Conservation (phyloP, 2,113 vertebrate genomes). For the Trinectes maculatus region DNA sequence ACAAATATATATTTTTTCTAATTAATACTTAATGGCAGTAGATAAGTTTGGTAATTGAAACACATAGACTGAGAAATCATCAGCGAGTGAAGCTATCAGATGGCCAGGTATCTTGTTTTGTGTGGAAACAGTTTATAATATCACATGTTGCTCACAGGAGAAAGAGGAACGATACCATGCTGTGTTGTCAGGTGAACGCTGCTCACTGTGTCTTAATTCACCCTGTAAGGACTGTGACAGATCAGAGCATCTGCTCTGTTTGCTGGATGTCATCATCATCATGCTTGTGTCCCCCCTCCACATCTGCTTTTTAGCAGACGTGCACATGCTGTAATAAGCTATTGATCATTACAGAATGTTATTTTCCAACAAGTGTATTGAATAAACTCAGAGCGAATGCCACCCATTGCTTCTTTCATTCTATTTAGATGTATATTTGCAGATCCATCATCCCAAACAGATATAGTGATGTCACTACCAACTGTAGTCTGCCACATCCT, state of each 20-base stretch:
- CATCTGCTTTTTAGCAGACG: conserved; percentile 31
- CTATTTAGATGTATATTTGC: neutral
- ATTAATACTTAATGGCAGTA: neutral
- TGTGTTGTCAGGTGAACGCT: conserved; percentile 1
- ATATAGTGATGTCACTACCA: too few species aligned
- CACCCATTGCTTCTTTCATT: neutral
- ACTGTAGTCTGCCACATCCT: too few species aligned
- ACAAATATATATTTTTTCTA: neutral
- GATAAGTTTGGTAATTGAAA: neutral
- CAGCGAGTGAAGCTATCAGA: neutral
- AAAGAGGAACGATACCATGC: neutral
- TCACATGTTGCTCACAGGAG: neutral
- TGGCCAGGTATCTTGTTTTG: neutral
- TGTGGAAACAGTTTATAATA: neutral
- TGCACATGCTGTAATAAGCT: conserved; percentile 40
- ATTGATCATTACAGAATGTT: conserved; percentile 33
- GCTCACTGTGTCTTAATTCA: conserved; percentile 4
- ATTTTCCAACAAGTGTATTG: conserved; percentile 55
- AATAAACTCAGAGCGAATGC: conserved; percentile 63
- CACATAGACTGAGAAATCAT: neutral
- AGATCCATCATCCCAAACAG: too few species aligned
- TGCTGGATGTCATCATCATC: neutral
- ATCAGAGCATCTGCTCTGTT: neutral
- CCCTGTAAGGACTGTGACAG: neutral
- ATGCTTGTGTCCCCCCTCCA: conserved; percentile 1